A percentile compares a stretch with the other conserved stretches of the same genome.
Conservation (phyloP, 1,140 invertebrate genomes). For the Hormaphis cornu region DNA sequence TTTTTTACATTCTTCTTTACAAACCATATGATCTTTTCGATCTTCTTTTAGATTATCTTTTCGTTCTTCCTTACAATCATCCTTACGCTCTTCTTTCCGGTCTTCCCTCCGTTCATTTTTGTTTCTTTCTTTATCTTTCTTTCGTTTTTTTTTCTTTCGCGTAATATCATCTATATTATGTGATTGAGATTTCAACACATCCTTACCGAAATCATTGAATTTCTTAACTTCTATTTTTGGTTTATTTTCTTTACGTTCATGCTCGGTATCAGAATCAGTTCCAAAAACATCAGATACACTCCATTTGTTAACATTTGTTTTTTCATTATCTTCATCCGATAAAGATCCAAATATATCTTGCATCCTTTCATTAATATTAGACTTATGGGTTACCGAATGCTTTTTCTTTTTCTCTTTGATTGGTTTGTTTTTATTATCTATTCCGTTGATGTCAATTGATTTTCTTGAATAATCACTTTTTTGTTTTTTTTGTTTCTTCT, state of each 20-base stretch:
- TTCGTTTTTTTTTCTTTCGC: conserved; percentile 35
- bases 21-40: background rate
- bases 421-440: conserved; percentile 2
- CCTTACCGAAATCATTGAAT: conserved; percentile 13
- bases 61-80: conserved; percentile 12
- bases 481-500: conserved; percentile 49
- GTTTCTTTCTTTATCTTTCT: conserved; percentile 32
- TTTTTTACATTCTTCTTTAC: background rate
- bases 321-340: conserved; percentile 54
- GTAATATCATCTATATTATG: conserved; percentile 29
- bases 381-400: conserved; percentile 35
- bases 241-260: conserved; percentile 31
- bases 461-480: conserved; percentile 43
- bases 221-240: conserved; percentile 19
- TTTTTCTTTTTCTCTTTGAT: conserved; percentile 36
- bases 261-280: conserved; percentile 41
- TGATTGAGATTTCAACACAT: conserved; percentile 22
- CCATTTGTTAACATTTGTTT: conserved; percentile 37
- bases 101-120: conserved; percentile 29
- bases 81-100: background rate
- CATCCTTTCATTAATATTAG: conserved; percentile 58
- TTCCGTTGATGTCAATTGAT: conserved; percentile 34
- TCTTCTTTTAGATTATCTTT: background rate
- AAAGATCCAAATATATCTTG: conserved; percentile 78
- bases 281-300: conserved; percentile 41